phyloP scores from a whole-genome alignment of 2,797 vertebrate species.

The Siniperca scherzeri region DNA sequence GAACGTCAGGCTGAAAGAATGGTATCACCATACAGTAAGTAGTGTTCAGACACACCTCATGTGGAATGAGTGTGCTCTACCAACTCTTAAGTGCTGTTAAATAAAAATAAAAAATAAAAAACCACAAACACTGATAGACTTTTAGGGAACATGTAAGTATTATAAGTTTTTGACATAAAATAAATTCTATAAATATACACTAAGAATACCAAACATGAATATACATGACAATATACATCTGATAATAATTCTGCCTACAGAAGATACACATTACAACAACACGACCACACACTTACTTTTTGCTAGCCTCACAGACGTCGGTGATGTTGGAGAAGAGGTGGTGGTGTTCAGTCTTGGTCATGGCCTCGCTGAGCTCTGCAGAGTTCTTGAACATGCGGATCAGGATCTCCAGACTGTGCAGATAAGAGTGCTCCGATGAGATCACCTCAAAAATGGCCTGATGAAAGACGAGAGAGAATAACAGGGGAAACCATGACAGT shows the following conservation, averaged over 20 bases:
- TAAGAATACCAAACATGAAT: neutral
- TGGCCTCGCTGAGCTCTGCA: conserved; percentile 90
- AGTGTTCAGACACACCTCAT: conserved; percentile 34
- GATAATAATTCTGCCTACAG: neutral
- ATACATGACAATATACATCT: neutral
- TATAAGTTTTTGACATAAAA: neutral
- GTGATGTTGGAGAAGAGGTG: conserved; percentile 98
- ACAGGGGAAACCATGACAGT: neutral
- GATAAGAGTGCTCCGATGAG: conserved; percentile 97
- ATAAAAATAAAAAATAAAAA: conserved; percentile 25
- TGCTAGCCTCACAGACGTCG: conserved; percentile 95
- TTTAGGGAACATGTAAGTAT: neutral
- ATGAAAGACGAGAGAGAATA: neutral
- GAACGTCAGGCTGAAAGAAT: conserved; percentile 8
- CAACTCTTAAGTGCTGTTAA: conserved; percentile 7
- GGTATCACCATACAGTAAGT: conserved; percentile 1
- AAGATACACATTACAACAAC: neutral
- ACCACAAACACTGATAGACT: conserved; percentile 7
- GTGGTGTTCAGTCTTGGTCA: conserved; percentile 97
- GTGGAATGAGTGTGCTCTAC: neutral
- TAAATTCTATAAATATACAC: neutral
- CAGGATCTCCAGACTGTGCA: conserved; percentile 96
- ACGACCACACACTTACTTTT: conserved; percentile 87
- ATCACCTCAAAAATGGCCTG: conserved; percentile 99
- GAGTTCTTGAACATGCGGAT: conserved; percentile 98